Conservation (phyloP, 2,888 invertebrate genomes). For the Parthenolecanium corni region DNA sequence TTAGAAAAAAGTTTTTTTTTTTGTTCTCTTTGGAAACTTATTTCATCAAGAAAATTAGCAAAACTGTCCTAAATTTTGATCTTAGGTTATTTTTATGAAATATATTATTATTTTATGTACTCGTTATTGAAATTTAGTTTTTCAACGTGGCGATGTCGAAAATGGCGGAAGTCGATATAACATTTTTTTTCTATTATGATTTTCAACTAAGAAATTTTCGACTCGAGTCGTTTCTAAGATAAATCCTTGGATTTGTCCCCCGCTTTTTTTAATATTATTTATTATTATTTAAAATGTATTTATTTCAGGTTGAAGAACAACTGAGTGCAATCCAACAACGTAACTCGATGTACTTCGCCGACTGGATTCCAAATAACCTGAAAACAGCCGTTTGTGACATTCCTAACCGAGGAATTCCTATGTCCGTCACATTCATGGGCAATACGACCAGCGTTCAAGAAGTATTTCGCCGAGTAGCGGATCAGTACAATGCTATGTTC, state of each 20-base stretch:
- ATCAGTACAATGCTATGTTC: conserved; percentile 26
- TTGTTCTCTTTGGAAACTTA: too few species aligned
- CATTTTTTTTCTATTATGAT: too few species aligned
- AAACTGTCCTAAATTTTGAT: too few species aligned
- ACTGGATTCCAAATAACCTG: conserved; percentile 26
- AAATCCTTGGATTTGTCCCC: background rate
- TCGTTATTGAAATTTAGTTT: too few species aligned
- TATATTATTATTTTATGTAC: too few species aligned
- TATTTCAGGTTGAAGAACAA: conserved; percentile 25
- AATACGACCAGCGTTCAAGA: conserved; percentile 26
- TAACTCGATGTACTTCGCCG: conserved; percentile 28
- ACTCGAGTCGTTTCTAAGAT: too few species aligned
- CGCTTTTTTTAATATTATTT: background rate
- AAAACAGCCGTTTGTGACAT: conserved; percentile 28
- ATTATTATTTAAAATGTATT: background rate
- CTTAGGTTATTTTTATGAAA: too few species aligned
- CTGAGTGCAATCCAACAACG: conserved; percentile 25
- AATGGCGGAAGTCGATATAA: too few species aligned
- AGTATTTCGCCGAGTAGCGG: conserved; percentile 21
- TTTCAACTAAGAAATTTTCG: too few species aligned
- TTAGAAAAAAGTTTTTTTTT: too few species aligned
- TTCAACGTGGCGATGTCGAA: too few species aligned
- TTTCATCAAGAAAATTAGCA: too few species aligned
- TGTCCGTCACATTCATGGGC: conserved; percentile 23
- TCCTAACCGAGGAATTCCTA: conserved; percentile 26